Percentiles rank a stretch among this genome's conserved stretches.
Conservation (phyloP, 2,797 vertebrate species). For the Falco concolor region DNA sequence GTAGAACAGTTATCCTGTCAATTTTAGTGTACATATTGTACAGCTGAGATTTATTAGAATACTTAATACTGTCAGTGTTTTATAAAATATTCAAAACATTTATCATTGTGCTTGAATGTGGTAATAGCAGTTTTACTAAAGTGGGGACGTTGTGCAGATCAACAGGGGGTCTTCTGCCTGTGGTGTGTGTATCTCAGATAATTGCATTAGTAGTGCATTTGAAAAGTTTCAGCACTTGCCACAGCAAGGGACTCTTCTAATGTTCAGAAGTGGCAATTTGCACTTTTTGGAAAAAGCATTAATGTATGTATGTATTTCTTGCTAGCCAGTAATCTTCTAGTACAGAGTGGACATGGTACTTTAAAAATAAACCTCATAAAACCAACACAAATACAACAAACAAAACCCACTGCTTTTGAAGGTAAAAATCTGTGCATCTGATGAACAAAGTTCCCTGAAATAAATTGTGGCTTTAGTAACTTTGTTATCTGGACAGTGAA, state of each 20-base stretch:
- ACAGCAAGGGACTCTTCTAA: background rate
- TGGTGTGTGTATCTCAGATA: background rate
- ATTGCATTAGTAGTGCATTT: background rate
- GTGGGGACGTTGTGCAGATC: background rate
- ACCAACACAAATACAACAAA: background rate
- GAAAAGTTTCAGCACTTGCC: background rate
- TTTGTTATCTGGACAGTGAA: background rate
- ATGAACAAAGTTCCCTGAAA: background rate
- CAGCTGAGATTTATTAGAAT: background rate
- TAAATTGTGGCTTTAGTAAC: background rate
- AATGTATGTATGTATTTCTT: background rate
- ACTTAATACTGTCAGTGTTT: background rate
- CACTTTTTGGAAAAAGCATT: background rate
- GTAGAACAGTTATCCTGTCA: conserved; percentile 13
- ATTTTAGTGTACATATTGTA: background rate
- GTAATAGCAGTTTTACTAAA: background rate
- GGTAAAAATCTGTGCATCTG: background rate
- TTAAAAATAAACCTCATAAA: background rate
- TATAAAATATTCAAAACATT: background rate
- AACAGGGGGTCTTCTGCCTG: background rate
- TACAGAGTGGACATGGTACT: background rate
- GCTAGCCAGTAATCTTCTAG: background rate
- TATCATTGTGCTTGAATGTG: background rate
- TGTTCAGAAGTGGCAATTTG: background rate
- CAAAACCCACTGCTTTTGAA: background rate